Percentiles rank a stretch among this genome's conserved stretches.
Conservation (phyloP, 2,113 vertebrate genomes). For the Pterophyllum scalare region DNA sequence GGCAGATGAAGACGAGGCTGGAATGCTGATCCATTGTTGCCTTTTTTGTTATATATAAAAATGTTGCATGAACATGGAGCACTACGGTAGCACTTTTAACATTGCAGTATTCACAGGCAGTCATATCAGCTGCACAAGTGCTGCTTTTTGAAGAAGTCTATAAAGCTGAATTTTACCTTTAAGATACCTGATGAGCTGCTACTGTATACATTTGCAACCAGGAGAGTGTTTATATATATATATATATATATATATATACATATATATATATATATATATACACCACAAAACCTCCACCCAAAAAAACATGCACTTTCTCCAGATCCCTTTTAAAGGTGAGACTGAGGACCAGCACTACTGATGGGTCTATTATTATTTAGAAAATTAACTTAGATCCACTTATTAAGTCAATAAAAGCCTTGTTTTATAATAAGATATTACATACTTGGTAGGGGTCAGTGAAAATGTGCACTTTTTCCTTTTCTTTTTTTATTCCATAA, state of each 20-base stretch:
- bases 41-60: slow-evolving; percentile 40
- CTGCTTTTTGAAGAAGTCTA: background rate
- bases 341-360: slow-evolving; percentile 42
- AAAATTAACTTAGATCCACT: no score
- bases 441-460: background rate
- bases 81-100: slow-evolving; percentile 4
- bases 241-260: no score
- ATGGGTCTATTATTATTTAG: slow-evolving; percentile 10
- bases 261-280: slow-evolving; percentile 23
- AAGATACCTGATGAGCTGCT: slow-evolving; percentile 5
- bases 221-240: slow-evolving; percentile 30
- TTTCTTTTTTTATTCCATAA: background rate
- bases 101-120: background rate
- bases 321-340: slow-evolving; percentile 38
- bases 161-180: background rate
- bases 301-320: slow-evolving; percentile 40
- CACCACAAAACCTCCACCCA: background rate
- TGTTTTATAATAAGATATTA: no score
- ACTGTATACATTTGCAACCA: slow-evolving; percentile 6
- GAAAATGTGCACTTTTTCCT: no score
- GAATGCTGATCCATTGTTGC: slow-evolving; percentile 53
- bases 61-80: slow-evolving; percentile 5
- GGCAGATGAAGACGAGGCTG: slow-evolving; percentile 43
- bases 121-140: slow-evolving; percentile 7
- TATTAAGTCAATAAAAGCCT: no score